A percentile compares a stretch with the other conserved stretches of the same genome.
Conservation (phyloP, 2,888 invertebrate species). For the Hoplodrina ambigua region DNA sequence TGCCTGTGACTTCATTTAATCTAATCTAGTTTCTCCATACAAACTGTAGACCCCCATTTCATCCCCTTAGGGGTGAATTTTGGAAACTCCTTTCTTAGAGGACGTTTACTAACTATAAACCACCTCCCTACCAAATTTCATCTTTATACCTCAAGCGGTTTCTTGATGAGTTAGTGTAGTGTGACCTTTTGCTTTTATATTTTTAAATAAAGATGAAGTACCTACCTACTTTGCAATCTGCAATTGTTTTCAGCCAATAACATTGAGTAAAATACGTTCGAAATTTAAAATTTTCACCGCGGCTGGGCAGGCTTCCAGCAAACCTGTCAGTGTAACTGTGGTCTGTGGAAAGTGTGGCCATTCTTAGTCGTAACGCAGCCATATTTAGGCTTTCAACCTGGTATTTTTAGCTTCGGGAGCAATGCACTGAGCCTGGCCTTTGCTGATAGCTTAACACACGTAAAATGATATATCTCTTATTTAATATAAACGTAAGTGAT, state of each 20-base stretch:
- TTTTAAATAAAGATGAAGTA: too few species aligned
- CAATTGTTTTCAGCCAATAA: constrained; percentile 11
- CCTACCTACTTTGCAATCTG: not conserved
- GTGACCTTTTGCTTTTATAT: too few species aligned
- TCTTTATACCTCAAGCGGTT: too few species aligned
- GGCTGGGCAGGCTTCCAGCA: not conserved
- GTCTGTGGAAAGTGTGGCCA: constrained; percentile 27
- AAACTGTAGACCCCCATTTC: too few species aligned
- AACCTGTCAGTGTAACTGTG: constrained; percentile 11
- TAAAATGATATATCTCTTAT: constrained; percentile 55
- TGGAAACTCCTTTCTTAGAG: too few species aligned
- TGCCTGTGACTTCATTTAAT: too few species aligned
- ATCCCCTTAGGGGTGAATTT: too few species aligned
- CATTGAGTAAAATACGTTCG: constrained; percentile 6
- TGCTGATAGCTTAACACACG: constrained; percentile 58
- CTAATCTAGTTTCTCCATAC: too few species aligned
- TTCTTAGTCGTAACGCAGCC: constrained; percentile 56
- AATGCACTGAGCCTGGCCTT: constrained; percentile 66
- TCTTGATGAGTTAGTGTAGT: too few species aligned
- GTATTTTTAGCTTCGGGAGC: constrained; percentile 74
- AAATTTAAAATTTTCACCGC: constrained; percentile 21
- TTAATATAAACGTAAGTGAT: constrained; percentile 55
- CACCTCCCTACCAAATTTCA: too few species aligned
- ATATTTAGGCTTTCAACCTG: constrained; percentile 65
- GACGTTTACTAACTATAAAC: too few species aligned